phyloP scores from a whole-genome alignment of 1,140 invertebrate genomes.

The Procambarus clarkii region DNA sequence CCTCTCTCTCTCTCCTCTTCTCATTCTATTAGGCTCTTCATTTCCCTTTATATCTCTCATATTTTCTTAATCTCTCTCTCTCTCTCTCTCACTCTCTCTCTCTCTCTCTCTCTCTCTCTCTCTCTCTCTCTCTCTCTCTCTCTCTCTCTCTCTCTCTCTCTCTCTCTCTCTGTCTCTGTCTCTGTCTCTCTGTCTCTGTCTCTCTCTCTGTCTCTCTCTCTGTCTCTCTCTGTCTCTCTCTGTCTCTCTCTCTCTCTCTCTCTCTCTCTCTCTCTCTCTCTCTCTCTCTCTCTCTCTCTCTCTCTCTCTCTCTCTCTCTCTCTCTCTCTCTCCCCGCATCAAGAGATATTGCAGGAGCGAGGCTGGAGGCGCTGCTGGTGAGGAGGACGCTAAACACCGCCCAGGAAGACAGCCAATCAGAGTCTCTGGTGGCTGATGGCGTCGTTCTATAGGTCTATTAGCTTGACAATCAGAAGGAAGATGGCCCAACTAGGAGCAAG shows the following conservation, averaged over 20 bases:
- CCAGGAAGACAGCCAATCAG: not conserved
- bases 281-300: not conserved
- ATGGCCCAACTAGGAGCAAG: constrained; percentile 5
- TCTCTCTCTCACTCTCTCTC: too few relatives aligned
- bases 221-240: too few relatives aligned
- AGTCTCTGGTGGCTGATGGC: constrained; percentile 14
- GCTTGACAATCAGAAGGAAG: constrained; percentile 42
- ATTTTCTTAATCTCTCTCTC: too few relatives aligned
- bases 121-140: too few relatives aligned
- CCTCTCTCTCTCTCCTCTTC: not conserved
- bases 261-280: too few relatives aligned
- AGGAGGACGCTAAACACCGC: not conserved
- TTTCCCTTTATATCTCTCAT: too few relatives aligned
- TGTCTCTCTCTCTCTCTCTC: too few relatives aligned
- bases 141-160: not conserved
- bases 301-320: not conserved
- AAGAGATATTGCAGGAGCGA: constrained; percentile 31
- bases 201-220: not conserved
- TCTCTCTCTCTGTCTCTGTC: not conserved
- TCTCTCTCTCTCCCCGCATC: not conserved
- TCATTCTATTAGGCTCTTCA: not conserved
- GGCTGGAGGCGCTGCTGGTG: constrained; percentile 32
- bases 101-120: too few relatives aligned
- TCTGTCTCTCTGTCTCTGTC: not conserved
- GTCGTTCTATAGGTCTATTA: constrained; percentile 51